Percentiles rank a stretch among this genome's conserved stretches.
Evolutionary conservation across 2,888 invertebrate species (phyloP).

Genomic region (Microplitis deprimator): DNA sequence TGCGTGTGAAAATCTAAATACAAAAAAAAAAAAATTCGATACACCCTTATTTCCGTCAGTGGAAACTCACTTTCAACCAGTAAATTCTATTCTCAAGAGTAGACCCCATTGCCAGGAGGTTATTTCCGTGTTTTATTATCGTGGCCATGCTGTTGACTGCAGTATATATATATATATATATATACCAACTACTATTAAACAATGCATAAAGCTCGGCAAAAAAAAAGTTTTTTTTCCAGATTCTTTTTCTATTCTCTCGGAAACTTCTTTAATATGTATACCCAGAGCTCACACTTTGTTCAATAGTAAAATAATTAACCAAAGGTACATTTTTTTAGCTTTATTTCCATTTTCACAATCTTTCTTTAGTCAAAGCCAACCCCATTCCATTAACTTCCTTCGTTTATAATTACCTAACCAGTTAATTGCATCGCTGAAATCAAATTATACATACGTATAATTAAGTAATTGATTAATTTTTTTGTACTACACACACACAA

Average conservation of each 20-base stretch:
- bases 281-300: conserved; percentile 13
- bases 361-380: background rate
- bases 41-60: conserved; percentile 55
- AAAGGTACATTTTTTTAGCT: background rate
- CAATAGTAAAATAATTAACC: conserved; percentile 9
- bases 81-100: conserved; percentile 55
- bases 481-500: background rate
- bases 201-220: conserved; percentile 13
- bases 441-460: background rate
- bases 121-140: conserved; percentile 34
- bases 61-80: conserved; percentile 54
- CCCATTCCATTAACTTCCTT: background rate
- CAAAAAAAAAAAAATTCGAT: conserved; percentile 48
- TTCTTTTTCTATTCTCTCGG: conserved; percentile 46
- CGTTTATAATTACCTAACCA: background rate
- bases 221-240: conserved; percentile 8
- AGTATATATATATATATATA: background rate
- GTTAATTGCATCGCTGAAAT: background rate
- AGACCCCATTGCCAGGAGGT: conserved; percentile 16
- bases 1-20: conserved; percentile 30
- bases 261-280: conserved; percentile 46
- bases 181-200: conserved; percentile 2
- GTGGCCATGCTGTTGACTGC: conserved; percentile 21
- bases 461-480: background rate
- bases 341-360: background rate